Evolutionary conservation across 2,113 vertebrate genomes (phyloP).

Genomic region (Pelecanoides urinatrix): DNA sequence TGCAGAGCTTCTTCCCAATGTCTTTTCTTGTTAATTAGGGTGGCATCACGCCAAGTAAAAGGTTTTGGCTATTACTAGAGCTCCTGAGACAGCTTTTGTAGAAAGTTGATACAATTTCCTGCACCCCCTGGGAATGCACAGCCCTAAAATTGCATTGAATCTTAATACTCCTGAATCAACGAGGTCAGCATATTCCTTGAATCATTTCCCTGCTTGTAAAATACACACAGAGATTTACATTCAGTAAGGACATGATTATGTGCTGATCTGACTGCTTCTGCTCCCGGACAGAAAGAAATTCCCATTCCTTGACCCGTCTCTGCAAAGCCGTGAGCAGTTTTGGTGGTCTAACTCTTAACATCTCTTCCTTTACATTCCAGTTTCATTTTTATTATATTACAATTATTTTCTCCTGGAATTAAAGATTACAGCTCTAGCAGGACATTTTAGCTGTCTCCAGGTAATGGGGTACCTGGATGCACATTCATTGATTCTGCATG

Average conservation of each 20-base stretch:
- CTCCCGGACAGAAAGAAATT: not conserved
- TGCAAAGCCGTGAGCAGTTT: not conserved
- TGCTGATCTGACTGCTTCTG: not conserved
- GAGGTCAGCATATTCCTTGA: slow-evolving; percentile 13
- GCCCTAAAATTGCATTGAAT: slow-evolving; percentile 26
- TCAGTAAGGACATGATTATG: not conserved
- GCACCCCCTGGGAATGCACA: not conserved
- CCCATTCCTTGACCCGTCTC: not conserved
- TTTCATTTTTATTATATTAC: not conserved
- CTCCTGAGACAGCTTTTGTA: slow-evolving; percentile 13
- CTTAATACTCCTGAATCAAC: not conserved
- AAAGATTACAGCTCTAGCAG: not conserved
- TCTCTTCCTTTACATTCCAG: not conserved
- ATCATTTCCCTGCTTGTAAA: not conserved
- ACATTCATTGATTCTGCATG: not conserved
- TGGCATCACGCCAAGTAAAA: not conserved
- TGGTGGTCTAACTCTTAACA: not conserved
- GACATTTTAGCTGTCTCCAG: not conserved
- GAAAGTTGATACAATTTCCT: slow-evolving; percentile 19
- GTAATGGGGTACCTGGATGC: not conserved
- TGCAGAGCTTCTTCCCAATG: not conserved
- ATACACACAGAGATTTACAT: not conserved
- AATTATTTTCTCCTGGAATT: not conserved
- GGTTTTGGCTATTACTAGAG: not conserved
- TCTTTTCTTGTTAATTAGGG: slow-evolving; percentile 1